Evolutionary conservation across 2,113 vertebrate species (phyloP).

Genomic region (Caretta caretta): DNA sequence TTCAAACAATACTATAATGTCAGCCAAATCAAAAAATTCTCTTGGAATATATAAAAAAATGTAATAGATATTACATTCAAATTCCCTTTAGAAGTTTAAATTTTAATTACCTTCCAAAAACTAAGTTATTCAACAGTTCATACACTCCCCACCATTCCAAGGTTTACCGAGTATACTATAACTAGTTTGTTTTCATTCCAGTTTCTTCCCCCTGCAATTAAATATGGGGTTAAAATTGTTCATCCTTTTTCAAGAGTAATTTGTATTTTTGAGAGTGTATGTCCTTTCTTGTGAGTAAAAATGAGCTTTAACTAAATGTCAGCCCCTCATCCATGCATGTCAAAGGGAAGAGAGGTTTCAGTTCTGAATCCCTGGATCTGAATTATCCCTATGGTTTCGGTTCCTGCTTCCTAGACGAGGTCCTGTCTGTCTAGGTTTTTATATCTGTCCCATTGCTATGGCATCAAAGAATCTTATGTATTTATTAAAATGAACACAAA

Average conservation of each 20-base stretch:
- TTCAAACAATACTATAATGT: conserved; percentile 69
- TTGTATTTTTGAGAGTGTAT: not conserved
- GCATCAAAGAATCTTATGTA: not conserved
- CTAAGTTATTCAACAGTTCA: not conserved
- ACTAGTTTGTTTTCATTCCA: not conserved
- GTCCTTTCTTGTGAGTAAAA: not conserved
- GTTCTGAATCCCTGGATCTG: conserved; percentile 1
- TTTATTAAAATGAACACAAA: not conserved
- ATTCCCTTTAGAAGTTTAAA: conserved; percentile 34
- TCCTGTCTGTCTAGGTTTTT: not conserved
- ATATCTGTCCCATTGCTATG: conserved; percentile 6
- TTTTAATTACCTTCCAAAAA: conserved; percentile 32
- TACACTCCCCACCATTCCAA: not conserved
- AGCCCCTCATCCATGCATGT: not conserved
- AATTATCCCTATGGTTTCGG: not conserved
- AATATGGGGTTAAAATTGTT: not conserved
- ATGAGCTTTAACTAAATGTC: not conserved
- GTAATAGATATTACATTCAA: not conserved
- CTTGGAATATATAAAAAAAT: conserved; percentile 47
- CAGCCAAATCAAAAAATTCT: conserved; percentile 65
- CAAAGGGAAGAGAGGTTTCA: not conserved
- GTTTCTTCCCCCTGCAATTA: not conserved
- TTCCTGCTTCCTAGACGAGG: not conserved
- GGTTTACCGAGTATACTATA: not conserved
- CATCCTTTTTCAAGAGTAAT: not conserved